Evolutionary conservation across 2,888 invertebrate genomes (phyloP).

Genomic region (Nemapogon koenigi): DNA sequence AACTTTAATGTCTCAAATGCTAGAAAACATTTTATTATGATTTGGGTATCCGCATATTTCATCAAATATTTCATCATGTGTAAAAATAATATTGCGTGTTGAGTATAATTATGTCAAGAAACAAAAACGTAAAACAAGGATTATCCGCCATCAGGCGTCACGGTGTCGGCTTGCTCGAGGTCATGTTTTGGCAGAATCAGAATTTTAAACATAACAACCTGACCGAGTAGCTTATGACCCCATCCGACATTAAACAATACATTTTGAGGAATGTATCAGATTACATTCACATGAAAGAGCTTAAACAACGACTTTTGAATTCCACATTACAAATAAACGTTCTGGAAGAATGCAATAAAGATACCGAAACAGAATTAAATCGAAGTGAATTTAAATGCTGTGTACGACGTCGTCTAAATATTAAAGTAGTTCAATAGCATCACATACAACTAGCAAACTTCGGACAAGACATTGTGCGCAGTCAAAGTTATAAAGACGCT

Average conservation of each 20-base stretch:
- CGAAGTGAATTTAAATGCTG: neutral
- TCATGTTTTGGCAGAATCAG: slow-evolving; percentile 41
- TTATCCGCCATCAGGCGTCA: slow-evolving; percentile 30
- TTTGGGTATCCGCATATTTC: no score
- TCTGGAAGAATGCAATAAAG: neutral
- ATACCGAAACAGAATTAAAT: neutral
- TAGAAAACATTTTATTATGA: no score
- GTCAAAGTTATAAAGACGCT: slow-evolving; percentile 13
- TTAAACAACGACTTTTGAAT: no score
- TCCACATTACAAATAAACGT: no score
- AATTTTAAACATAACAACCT: slow-evolving; percentile 21
- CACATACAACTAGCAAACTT: neutral
- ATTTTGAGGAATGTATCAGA: slow-evolving; percentile 1
- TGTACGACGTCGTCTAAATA: neutral
- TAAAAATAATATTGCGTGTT: no score
- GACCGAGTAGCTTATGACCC: slow-evolving; percentile 5
- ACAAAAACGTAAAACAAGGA: no score
- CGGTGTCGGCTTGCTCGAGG: slow-evolving; percentile 37
- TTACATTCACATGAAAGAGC: no score
- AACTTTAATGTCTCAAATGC: no score
- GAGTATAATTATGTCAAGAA: no score
- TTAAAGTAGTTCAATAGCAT: neutral
- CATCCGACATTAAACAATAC: slow-evolving; percentile 3
- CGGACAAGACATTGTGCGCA: slow-evolving; percentile 3
- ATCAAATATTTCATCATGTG: no score